phyloP scores from a whole-genome alignment of 2,797 vertebrate species.

The Stomatorhinus walkeri region DNA sequence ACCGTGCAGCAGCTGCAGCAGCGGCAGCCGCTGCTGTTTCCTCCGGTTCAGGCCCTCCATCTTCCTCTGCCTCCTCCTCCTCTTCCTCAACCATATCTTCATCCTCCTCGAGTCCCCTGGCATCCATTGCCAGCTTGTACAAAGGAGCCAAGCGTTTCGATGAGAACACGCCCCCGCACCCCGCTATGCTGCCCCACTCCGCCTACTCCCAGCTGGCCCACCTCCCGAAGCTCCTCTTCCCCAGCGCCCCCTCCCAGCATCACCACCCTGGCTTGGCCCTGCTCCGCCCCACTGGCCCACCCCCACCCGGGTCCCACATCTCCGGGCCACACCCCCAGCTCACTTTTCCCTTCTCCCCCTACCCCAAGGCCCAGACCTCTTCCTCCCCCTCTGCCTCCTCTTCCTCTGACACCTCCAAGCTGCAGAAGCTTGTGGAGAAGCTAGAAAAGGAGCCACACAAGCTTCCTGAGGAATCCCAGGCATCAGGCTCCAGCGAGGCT shows the following conservation, averaged over 20 bases:
- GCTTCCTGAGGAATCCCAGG: background rate
- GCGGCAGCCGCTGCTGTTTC: conserved; percentile 52
- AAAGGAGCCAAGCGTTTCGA: conserved; percentile 64
- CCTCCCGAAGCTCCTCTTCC: conserved; percentile 67
- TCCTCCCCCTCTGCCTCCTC: conserved; percentile 52
- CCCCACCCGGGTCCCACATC: conserved; percentile 48
- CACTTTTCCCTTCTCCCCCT: conserved; percentile 59
- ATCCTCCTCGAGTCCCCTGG: conserved; percentile 52
- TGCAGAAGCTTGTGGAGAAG: conserved; percentile 83
- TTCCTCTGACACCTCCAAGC: conserved; percentile 81
- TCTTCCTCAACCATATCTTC: conserved; percentile 54
- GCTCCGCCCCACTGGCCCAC: conserved; percentile 49
- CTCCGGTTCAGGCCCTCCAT: conserved; percentile 27
- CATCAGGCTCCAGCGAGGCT: conserved; percentile 33
- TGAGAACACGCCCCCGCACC: conserved; percentile 66
- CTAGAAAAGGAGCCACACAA: conserved; percentile 65
- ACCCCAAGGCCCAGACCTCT: conserved; percentile 51
- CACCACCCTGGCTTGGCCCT: conserved; percentile 55
- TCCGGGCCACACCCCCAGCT: conserved; percentile 57
- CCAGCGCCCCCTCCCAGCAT: conserved; percentile 54
- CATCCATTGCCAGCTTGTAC: conserved; percentile 52
- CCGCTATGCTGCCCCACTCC: conserved; percentile 57
- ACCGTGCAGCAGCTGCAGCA: conserved; percentile 59
- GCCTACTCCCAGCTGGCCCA: conserved; percentile 63
- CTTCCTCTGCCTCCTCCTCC: conserved; percentile 54